Evolutionary conservation across 1,140 invertebrate genomes (phyloP), one percentile per base, ranked within the genome.

Genomic region (Brachionus koreanus): DNA sequence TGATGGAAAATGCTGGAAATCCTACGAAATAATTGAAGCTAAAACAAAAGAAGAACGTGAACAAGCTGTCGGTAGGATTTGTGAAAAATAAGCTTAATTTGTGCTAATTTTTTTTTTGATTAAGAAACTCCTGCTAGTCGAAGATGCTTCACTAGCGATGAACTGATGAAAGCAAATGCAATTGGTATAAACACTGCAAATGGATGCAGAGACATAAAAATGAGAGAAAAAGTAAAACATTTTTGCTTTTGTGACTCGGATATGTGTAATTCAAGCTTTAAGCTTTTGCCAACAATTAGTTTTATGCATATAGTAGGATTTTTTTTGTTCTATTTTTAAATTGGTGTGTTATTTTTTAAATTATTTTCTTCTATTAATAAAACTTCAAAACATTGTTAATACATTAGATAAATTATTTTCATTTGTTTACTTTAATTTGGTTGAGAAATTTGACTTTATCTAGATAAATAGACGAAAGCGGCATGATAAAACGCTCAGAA

Each of bases 1-100:
- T 75, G 82, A 82, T 25, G 82, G 82, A 10, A 82, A 82, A 82
- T 82, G 82, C 39, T 82, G 82, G 82, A 82, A 72, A 19, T 82
- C 82, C 2, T 82, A 72, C n/a, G 82, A 82, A 39, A 57, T 82
- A 33, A 72, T 82, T 7, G 67, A 82, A 37, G 43, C 67, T 6
- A 82, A 69, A 29, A 82, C 63, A 3, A 82, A 82, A 72, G 82
- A 69, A 61, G 82, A 82, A 13, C 25, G 63, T 19, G 67, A 72
- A 42, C 57, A 75, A 61, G 82, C 82, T 13, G 57, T 74, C 13
- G 57, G 82, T 72, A 52, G 46, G 82, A 29, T 29, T 2, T 29
- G 12, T 52, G 23, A 29, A 39, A 77, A 61, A 29, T 52, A 52
- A 52, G 52, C 9, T 35, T 19, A 6, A 43, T 13, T 67, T 42